A percentile compares a stretch with the other conserved stretches of the same genome.
phyloP scores from a whole-genome alignment of 2,888 invertebrate species.

The Asteroscopus sphinx region DNA sequence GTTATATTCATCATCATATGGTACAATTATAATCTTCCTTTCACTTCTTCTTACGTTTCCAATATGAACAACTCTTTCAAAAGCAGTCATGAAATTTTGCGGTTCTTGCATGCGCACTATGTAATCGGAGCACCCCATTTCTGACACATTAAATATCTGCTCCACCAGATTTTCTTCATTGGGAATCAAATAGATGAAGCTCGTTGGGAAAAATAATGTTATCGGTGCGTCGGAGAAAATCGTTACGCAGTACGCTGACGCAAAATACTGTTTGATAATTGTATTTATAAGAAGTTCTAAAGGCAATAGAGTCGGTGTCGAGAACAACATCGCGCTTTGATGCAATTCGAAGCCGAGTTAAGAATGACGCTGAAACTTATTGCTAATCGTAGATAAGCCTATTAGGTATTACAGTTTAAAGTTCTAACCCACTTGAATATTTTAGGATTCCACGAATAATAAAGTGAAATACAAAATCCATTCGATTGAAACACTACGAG shows the following conservation, averaged over 20 bases:
- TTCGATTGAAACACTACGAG: slow-evolving; percentile 7
- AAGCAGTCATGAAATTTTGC: slow-evolving; percentile 72
- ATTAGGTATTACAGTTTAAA: slow-evolving; percentile 3
- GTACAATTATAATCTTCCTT: slow-evolving; percentile 82
- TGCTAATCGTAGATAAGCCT: slow-evolving; percentile 1
- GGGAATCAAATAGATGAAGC: slow-evolving; percentile 65
- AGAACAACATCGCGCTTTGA: slow-evolving; percentile 39
- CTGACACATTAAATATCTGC: slow-evolving; percentile 73
- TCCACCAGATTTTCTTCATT: slow-evolving; percentile 62
- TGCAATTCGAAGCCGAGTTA: background rate
- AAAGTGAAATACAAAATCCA: slow-evolving; percentile 23
- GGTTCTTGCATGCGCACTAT: slow-evolving; percentile 78
- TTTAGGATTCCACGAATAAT: slow-evolving; percentile 43
- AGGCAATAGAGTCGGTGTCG: slow-evolving; percentile 49
- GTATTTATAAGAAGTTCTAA: slow-evolving; percentile 75
- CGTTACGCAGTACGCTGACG: slow-evolving; percentile 74
- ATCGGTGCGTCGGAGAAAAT: slow-evolving; percentile 72
- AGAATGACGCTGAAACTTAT: slow-evolving; percentile 21
- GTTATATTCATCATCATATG: slow-evolving; percentile 53
- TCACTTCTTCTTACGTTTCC: slow-evolving; percentile 82
- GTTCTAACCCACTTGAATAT: slow-evolving; percentile 26
- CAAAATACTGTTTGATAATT: slow-evolving; percentile 73
- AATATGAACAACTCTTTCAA: slow-evolving; percentile 76
- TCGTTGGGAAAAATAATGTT: slow-evolving; percentile 56
- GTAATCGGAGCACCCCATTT: slow-evolving; percentile 86